A percentile compares a stretch with the other conserved stretches of the same genome.
Evolutionary conservation across 2,888 invertebrate genomes (phyloP).

Genomic region (Scrobipalpa atriplicella): DNA sequence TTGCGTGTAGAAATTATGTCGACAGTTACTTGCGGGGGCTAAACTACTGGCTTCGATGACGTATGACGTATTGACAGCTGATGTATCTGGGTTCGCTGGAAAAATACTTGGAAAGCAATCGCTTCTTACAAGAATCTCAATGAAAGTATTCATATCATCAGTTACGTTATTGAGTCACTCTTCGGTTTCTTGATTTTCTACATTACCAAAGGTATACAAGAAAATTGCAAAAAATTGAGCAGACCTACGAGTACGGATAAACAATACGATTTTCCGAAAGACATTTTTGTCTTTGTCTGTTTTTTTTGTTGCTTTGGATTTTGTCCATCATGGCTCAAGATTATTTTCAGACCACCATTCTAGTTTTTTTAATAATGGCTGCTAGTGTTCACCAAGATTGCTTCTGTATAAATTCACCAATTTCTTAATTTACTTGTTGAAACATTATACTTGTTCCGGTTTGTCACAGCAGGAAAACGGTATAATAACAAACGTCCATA

Average conservation of each 20-base stretch:
- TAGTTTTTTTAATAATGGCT: too few relatives aligned
- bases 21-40: slow-evolving; percentile 28
- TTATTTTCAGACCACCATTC: too few relatives aligned
- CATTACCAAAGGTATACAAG: too few relatives aligned
- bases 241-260: too few relatives aligned
- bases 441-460: not conserved
- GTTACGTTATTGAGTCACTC: too few relatives aligned
- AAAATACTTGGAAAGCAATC: not conserved
- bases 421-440: not conserved
- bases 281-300: too few relatives aligned
- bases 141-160: not conserved
- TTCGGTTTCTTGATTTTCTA: too few relatives aligned
- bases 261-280: too few relatives aligned
- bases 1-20: slow-evolving; percentile 21
- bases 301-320: too few relatives aligned
- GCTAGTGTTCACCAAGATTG: not conserved
- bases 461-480: slow-evolving; percentile 1
- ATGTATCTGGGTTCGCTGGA: not conserved
- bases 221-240: too few relatives aligned
- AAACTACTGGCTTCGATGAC: slow-evolving; percentile 22
- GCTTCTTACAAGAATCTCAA: not conserved
- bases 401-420: not conserved
- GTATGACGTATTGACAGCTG: slow-evolving; percentile 22
- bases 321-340: too few relatives aligned
- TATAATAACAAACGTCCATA: not conserved